phyloP scores from a whole-genome alignment of 2,797 vertebrate species.

The Parotocinclus haroldoi region DNA sequence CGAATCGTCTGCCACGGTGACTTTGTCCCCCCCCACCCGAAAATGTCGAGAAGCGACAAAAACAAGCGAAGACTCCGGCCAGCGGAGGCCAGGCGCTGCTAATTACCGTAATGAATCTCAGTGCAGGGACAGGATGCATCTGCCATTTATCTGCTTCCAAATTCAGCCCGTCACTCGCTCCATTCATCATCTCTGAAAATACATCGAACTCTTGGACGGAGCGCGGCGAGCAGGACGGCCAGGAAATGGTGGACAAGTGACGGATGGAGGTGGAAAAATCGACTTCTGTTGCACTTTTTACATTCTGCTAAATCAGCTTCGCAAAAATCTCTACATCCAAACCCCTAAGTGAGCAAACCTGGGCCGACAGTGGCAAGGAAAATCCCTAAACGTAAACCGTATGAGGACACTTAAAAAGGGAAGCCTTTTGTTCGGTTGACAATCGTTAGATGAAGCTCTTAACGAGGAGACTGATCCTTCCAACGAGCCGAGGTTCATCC shows the following conservation, averaged over 20 bases:
- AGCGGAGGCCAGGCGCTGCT: constrained; percentile 60
- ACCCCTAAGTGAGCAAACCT: too few species aligned
- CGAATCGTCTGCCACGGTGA: constrained; percentile 15
- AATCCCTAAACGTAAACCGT: too few species aligned
- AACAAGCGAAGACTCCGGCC: constrained; percentile 14
- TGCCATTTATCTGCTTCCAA: constrained; percentile 52
- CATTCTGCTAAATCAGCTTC: too few species aligned
- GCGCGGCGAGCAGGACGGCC: not conserved
- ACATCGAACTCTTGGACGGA: constrained; percentile 20
- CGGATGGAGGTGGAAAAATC: too few species aligned
- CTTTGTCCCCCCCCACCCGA: constrained; percentile 9
- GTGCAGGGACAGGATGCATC: constrained; percentile 65
- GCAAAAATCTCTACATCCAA: too few species aligned
- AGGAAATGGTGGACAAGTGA: constrained; percentile 8
- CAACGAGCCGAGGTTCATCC: too few species aligned
- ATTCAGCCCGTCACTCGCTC: constrained; percentile 19
- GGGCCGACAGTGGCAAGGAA: too few species aligned
- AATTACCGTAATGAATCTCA: constrained; percentile 78
- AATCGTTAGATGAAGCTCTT: too few species aligned
- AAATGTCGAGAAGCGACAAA: constrained; percentile 16
- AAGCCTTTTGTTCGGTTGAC: too few species aligned
- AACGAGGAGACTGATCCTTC: too few species aligned
- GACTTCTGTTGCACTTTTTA: too few species aligned
- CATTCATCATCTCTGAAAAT: constrained; percentile 40
- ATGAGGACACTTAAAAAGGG: too few species aligned